phyloP scores from a whole-genome alignment of 1,140 invertebrate species.

The Plodia interpunctella region DNA sequence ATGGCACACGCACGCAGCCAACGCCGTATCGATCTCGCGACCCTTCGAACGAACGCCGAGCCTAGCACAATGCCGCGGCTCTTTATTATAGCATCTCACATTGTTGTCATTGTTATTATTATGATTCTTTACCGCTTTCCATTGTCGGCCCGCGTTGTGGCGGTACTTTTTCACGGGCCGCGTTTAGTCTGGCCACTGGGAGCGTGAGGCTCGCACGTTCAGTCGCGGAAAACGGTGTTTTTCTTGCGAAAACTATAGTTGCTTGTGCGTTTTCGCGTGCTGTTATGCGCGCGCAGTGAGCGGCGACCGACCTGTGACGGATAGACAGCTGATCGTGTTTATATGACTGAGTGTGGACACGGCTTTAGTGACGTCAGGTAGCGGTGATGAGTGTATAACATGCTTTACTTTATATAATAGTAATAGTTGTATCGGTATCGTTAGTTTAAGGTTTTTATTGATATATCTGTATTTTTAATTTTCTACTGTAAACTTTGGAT shows the following conservation, averaged over 20 bases:
- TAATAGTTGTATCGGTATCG: not conserved
- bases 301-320: conserved; percentile 19
- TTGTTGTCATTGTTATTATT: conserved; percentile 78
- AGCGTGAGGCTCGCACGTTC: conserved; percentile 73
- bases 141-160: conserved; percentile 73
- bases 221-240: conserved; percentile 67
- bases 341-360: conserved; percentile 14
- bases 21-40: conserved; percentile 73
- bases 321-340: conserved; percentile 35
- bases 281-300: conserved; percentile 43
- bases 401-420: not conserved
- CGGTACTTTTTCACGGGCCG: conserved; percentile 73
- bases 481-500: no score
- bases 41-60: conserved; percentile 64
- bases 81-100: conserved; percentile 77
- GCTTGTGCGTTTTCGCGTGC: conserved; percentile 41
- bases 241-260: conserved; percentile 57
- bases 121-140: conserved; percentile 77
- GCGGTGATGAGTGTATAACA: not conserved
- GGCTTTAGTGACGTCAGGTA: conserved; percentile 13
- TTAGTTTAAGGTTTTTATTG: not conserved
- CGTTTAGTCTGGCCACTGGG: conserved; percentile 74
- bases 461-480: not conserved
- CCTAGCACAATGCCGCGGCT: conserved; percentile 70
- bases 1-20: conserved; percentile 67